Evolutionary conservation across 2,888 invertebrate genomes (phyloP).

Genomic region (Lamellibrachia satsuma): DNA sequence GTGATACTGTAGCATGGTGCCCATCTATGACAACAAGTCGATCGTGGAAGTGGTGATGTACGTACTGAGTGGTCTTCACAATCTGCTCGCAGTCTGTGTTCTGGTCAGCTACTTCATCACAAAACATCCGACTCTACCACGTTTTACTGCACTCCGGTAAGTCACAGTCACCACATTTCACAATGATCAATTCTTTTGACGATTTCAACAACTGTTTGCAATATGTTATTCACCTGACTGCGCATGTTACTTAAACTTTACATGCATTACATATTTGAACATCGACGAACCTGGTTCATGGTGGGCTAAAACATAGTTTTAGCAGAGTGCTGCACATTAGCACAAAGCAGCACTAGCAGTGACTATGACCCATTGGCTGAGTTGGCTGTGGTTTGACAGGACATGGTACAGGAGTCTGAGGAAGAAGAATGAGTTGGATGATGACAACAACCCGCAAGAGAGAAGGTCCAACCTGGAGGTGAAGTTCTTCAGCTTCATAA

Average conservation of each 20-base stretch:
- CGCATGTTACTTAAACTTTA: no score
- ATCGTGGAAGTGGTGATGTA: conserved; percentile 45
- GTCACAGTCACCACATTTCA: not conserved
- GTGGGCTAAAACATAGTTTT: no score
- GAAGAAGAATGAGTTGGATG: conserved; percentile 34
- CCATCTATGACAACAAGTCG: conserved; percentile 29
- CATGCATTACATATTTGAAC: no score
- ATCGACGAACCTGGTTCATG: no score
- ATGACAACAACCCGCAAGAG: conserved; percentile 46
- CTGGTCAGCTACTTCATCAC: conserved; percentile 59
- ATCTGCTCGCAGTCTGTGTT: conserved; percentile 54
- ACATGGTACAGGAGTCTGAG: conserved; percentile 7
- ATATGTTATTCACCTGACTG: no score
- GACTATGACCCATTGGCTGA: no score
- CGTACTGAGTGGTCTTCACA: conserved; percentile 56
- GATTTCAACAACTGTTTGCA: no score
- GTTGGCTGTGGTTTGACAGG: conserved; percentile 21
- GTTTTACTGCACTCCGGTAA: not conserved
- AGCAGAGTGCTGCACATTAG: no score
- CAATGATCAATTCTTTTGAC: no score
- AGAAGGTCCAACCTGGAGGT: conserved; percentile 54
- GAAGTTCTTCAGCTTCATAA: conserved; percentile 56
- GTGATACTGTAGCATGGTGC: conserved; percentile 27
- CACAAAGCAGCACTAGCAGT: no score
- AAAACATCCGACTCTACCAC: conserved; percentile 58